Base-by-base conservation (phyloP, 1,140 invertebrate species). In the Hesperophylax magnus region DNA sequence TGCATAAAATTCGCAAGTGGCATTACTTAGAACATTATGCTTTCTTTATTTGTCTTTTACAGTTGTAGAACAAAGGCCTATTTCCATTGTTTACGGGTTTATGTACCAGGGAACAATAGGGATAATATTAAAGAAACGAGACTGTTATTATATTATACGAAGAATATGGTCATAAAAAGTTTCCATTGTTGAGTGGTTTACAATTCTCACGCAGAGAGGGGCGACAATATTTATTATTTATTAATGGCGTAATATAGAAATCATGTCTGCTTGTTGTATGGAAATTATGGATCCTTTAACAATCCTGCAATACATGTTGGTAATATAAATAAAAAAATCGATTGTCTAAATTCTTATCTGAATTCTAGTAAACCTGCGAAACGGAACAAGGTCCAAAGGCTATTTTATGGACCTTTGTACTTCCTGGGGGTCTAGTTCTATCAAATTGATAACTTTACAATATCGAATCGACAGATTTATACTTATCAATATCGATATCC, bases 1-100 rank as follows among this genome's bases (percentile, higher is more conserved):
- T 61, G 77, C 77, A 78, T 78, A 81, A 81, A 72, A 78, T 63
- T 58, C 75, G 34, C 65, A 78, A 79, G 76, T 53, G 56, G 80
- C 67, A 81, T 81, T 78, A 77, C 47, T 81, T 81, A 78, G 47
- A 74, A 56, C 67, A 78, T 78, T 81, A 81, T 81, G 71, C 54
- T 78, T 81, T 78, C 80, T 81, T 81, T 81, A 81, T 81, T 78
- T 56, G 76, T 78, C 80, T 81, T 76, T 78, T 81, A 81, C 77
- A 69, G 76, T 61, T 71, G 60, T 81, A 74, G 76, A 81, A 81
- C 80, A 81, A 81, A 78, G 74, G 80, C 63, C 76, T 34, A 78
- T 81, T 61, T 52, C 67, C 76, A 74, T 81, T 81, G 80, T 81
- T 74, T 76, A 74, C 74, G 56, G 72, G 56, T 78, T 78, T 81